These are phyloP conservation scores for Hipposideros armiger DNA, from an alignment of 2,113 vertebrate species.

Conservation along the genomic window DNA sequence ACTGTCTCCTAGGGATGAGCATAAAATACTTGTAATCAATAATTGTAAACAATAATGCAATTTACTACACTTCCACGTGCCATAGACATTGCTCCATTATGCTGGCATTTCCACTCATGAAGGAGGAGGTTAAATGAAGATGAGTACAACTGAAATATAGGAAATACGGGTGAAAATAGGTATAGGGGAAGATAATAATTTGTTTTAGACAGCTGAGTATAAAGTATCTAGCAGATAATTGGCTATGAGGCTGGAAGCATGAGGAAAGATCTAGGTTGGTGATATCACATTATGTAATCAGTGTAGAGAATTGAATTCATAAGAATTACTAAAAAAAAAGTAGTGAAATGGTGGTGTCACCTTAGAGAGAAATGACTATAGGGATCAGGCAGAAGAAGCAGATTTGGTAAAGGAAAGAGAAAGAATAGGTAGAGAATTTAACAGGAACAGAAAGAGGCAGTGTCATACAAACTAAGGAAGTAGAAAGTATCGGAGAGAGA, in stretches of 20 bases:
- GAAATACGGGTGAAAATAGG: neutral
- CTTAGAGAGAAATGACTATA: neutral
- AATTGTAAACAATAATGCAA: neutral
- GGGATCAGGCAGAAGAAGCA: neutral
- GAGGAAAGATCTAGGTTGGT: neutral
- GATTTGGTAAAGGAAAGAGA: neutral
- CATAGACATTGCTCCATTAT: neutral
- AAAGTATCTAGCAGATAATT: neutral
- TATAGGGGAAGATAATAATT: slow-evolving; percentile 1
- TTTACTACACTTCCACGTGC: neutral
- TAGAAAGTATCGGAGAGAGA: neutral
- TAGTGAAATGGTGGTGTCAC: neutral
- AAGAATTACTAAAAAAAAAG: neutral
- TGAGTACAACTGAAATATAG: neutral
- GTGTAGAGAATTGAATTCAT: neutral
- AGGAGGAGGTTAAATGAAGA: neutral
- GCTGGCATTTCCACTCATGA: neutral
- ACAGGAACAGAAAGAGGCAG: neutral
- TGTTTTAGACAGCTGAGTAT: slow-evolving; percentile 1
- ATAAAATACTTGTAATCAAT: neutral
- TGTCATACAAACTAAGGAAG: neutral
- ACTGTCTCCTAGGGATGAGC: neutral
- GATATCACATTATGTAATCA: neutral
- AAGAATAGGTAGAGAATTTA: neutral
- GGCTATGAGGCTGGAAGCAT: neutral